Conservation (phyloP, 2,797 vertebrate genomes). For the Mareca penelope region DNA sequence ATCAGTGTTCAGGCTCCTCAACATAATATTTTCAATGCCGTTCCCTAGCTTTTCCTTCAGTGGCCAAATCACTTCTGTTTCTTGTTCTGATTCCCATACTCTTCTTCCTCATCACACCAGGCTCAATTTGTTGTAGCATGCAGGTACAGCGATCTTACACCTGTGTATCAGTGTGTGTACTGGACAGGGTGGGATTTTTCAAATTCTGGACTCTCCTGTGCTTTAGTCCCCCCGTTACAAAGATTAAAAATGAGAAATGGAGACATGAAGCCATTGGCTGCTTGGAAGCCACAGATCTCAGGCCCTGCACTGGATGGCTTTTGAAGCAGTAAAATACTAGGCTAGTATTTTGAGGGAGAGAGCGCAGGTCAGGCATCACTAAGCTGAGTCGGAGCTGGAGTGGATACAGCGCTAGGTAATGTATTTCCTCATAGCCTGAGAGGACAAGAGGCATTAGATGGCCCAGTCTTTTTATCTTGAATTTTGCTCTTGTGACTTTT, state of each 20-base stretch:
- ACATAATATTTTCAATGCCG: not conserved
- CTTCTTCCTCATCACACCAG: not conserved
- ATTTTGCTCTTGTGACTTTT: conserved; percentile 1
- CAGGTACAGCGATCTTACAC: not conserved
- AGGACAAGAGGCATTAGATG: not conserved
- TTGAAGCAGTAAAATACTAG: not conserved
- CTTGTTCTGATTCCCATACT: not conserved
- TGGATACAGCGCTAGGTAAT: not conserved
- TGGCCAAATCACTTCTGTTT: not conserved
- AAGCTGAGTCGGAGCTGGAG: conserved; percentile 27
- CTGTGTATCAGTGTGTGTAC: not conserved
- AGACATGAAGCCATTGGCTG: not conserved
- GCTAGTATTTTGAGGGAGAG: not conserved
- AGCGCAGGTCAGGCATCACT: not conserved
- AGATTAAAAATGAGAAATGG: not conserved
- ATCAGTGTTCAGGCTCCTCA: too few species aligned
- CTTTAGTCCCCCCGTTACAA: not conserved
- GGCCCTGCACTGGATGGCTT: not conserved
- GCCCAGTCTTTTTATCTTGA: not conserved
- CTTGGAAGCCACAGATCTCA: not conserved
- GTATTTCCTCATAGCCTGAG: not conserved
- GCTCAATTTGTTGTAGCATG: not conserved
- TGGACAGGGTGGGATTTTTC: not conserved
- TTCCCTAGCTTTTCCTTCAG: not conserved
- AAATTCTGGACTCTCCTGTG: not conserved